Conservation (phyloP, 1,140 invertebrate genomes). For the Zaprionus davidi region DNA sequence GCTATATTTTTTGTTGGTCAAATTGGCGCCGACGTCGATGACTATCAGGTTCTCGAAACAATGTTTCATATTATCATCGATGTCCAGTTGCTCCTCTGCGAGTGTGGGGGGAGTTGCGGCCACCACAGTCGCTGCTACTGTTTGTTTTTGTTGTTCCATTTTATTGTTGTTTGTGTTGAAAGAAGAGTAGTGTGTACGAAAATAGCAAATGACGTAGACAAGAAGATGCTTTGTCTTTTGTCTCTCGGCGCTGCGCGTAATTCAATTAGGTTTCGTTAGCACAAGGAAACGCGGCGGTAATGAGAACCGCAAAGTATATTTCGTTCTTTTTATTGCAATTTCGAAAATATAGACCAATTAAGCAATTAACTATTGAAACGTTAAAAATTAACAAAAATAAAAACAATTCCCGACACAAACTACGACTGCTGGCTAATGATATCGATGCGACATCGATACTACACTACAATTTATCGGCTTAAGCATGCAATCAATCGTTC, state of each 20-base stretch:
- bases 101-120: slow-evolving; percentile 42
- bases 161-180: slow-evolving; percentile 13
- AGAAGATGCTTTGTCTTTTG: slow-evolving; percentile 58
- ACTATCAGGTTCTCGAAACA: slow-evolving; percentile 94
- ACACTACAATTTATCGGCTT: slow-evolving; percentile 5
- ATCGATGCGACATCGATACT: slow-evolving; percentile 26
- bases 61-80: slow-evolving; percentile 78
- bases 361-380: slow-evolving; percentile 50
- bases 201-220: slow-evolving; percentile 80
- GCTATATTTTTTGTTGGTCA: slow-evolving; percentile 97
- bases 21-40: slow-evolving; percentile 96
- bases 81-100: slow-evolving; percentile 64
- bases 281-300: slow-evolving; percentile 65
- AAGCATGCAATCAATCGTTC: not conserved
- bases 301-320: slow-evolving; percentile 45
- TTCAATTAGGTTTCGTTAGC: slow-evolving; percentile 64
- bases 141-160: slow-evolving; percentile 68
- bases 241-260: slow-evolving; percentile 43
- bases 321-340: slow-evolving; percentile 53
- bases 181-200: slow-evolving; percentile 51
- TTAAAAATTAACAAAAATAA: slow-evolving; percentile 69
- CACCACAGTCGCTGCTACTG: slow-evolving; percentile 27
- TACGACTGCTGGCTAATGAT: slow-evolving; percentile 69
- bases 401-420: slow-evolving; percentile 75
- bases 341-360: slow-evolving; percentile 60